These are phyloP conservation scores for Rattus rattus DNA, from an alignment of 2,113 vertebrate species.

Conservation along the genomic window DNA sequence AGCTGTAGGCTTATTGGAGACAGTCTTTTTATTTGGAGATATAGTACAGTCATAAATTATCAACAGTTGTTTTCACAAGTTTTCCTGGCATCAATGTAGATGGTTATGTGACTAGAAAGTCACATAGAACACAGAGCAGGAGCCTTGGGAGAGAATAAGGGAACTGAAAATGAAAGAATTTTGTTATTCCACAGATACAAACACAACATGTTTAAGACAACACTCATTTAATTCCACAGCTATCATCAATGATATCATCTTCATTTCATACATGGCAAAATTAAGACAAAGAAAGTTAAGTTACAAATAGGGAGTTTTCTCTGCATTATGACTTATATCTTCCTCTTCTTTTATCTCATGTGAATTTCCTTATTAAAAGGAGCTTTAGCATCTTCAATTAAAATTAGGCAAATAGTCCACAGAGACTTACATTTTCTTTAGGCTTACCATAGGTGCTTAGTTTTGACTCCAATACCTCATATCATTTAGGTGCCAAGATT, in stretches of 20 bases:
- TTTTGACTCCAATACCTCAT: not conserved
- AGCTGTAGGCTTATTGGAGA: not conserved
- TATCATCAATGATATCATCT: not conserved
- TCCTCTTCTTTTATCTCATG: not conserved
- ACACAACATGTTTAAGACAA: not conserved
- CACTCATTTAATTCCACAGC: not conserved
- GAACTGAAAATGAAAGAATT: not conserved
- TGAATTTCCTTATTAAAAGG: not conserved
- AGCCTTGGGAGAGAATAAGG: not conserved
- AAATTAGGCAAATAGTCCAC: conserved; percentile 11
- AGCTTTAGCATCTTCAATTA: not conserved
- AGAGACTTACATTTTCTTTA: not conserved
- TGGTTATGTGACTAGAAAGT: not conserved
- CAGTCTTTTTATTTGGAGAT: not conserved
- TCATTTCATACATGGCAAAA: not conserved
- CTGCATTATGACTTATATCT: not conserved
- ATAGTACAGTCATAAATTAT: not conserved
- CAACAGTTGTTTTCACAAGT: not conserved
- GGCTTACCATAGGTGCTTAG: not conserved
- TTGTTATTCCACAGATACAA: not conserved
- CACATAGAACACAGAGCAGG: not conserved
- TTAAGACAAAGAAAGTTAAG: conserved; percentile 2
- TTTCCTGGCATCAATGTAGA: not conserved
- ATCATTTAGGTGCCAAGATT: not conserved
- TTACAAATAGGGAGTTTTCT: not conserved